phyloP scores from a whole-genome alignment of 2,113 vertebrate species.

The Atlantisia rogersi region DNA sequence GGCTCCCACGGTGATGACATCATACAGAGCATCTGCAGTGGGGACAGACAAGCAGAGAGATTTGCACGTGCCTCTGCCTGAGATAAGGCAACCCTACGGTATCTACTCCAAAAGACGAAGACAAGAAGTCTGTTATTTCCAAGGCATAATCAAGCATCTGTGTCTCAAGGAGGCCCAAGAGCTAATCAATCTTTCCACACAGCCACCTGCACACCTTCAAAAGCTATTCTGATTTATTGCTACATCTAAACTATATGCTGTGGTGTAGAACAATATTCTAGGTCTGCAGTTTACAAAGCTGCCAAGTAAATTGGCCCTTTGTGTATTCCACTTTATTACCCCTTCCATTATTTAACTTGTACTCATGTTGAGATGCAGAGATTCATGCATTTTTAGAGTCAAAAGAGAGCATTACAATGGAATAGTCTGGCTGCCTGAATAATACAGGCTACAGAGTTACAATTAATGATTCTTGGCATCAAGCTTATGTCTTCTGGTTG shows the following conservation, averaged over 20 bases:
- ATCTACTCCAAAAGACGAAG: background rate
- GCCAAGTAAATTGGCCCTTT: slow-evolving; percentile 63
- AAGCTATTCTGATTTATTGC: slow-evolving; percentile 68
- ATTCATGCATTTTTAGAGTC: background rate
- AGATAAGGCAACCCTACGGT: background rate
- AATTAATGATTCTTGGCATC: background rate
- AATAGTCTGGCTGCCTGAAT: background rate
- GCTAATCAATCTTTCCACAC: slow-evolving; percentile 53
- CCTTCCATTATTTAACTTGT: slow-evolving; percentile 67
- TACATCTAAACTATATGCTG: slow-evolving; percentile 52
- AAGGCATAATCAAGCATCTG: background rate
- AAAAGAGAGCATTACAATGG: background rate
- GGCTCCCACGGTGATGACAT: slow-evolving; percentile 94
- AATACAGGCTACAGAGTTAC: background rate
- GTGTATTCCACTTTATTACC: slow-evolving; percentile 68
- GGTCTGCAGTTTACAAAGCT: slow-evolving; percentile 63
- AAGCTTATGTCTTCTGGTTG: background rate
- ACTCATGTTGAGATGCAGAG: slow-evolving; percentile 53
- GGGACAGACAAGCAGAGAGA: slow-evolving; percentile 37
- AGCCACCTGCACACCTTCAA: slow-evolving; percentile 60
- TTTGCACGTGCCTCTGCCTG: background rate
- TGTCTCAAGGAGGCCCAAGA: slow-evolving; percentile 32
- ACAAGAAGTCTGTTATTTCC: background rate
- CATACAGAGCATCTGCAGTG: slow-evolving; percentile 89
- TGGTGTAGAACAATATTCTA: slow-evolving; percentile 56